Evolutionary conservation across 1,140 invertebrate genomes (phyloP).

Genomic region (Glossosoma conforme): DNA sequence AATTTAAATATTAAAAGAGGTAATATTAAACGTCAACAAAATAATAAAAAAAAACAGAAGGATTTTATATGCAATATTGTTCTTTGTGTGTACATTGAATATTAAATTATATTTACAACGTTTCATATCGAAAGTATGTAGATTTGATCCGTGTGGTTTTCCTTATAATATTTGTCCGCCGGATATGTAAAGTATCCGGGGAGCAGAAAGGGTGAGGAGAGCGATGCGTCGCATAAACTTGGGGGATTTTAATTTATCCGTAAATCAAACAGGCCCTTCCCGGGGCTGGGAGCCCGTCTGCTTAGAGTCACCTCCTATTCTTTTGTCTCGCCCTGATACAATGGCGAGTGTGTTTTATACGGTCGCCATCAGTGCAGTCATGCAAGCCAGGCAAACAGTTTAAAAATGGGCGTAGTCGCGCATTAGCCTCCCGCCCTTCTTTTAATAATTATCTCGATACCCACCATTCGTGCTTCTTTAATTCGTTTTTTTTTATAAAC

Average conservation of each 20-base stretch:
- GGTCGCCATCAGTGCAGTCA: no score
- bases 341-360: no score
- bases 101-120: neutral
- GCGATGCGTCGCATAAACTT: constrained; percentile 28
- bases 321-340: constrained; percentile 12
- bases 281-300: constrained; percentile 5
- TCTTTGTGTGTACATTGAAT: neutral
- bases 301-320: constrained; percentile 5
- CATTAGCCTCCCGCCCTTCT: no score
- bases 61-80: neutral
- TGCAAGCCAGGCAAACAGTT: no score
- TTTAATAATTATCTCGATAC: no score
- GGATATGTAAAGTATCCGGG: constrained; percentile 11
- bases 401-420: no score
- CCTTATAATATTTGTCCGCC: constrained; percentile 1
- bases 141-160: neutral
- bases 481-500: no score
- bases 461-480: no score
- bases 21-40: no score
- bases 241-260: constrained; percentile 31
- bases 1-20: no score
- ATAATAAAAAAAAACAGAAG: neutral
- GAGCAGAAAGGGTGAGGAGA: constrained; percentile 15
- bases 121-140: neutral
- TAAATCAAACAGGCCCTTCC: constrained; percentile 30